These are phyloP conservation scores for Alitta virens DNA, from an alignment of 2,888 invertebrate genomes.

Conservation along the genomic window DNA sequence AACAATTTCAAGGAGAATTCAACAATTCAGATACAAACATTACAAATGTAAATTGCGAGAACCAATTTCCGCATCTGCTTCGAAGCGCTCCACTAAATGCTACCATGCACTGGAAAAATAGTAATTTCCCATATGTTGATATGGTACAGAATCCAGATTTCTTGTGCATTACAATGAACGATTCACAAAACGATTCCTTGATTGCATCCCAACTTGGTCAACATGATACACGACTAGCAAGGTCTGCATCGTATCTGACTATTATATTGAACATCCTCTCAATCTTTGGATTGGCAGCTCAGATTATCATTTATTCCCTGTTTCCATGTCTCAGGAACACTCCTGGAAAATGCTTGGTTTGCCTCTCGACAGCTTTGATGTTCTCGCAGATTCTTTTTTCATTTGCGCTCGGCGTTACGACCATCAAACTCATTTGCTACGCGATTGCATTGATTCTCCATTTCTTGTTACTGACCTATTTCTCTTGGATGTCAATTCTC, in stretches of 20 bases:
- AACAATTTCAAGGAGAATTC: too few species aligned
- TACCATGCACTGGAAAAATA: too few species aligned
- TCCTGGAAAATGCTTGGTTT: constrained; percentile 11
- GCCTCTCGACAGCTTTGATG: background rate
- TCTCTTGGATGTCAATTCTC: constrained; percentile 16
- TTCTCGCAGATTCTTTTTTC: constrained; percentile 8
- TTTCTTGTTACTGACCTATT: constrained; percentile 4
- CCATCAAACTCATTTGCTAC: constrained; percentile 1
- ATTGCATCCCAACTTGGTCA: too few species aligned
- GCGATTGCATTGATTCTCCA: constrained; percentile 5
- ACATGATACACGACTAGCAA: too few species aligned
- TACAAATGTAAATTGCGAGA: too few species aligned
- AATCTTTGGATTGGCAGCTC: constrained; percentile 4
- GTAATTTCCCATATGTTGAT: too few species aligned
- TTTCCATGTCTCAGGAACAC: constrained; percentile 10
- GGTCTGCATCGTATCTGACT: background rate
- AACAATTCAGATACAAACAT: too few species aligned
- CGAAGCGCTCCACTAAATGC: too few species aligned
- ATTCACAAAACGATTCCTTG: too few species aligned
- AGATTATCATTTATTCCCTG: constrained; percentile 1
- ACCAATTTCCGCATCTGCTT: too few species aligned
- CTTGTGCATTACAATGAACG: too few species aligned
- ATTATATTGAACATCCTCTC: constrained; percentile 2
- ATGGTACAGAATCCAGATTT: too few species aligned
- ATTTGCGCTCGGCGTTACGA: background rate